Conservation (phyloP, 2,888 invertebrate species). For the Craniophora ligustri region DNA sequence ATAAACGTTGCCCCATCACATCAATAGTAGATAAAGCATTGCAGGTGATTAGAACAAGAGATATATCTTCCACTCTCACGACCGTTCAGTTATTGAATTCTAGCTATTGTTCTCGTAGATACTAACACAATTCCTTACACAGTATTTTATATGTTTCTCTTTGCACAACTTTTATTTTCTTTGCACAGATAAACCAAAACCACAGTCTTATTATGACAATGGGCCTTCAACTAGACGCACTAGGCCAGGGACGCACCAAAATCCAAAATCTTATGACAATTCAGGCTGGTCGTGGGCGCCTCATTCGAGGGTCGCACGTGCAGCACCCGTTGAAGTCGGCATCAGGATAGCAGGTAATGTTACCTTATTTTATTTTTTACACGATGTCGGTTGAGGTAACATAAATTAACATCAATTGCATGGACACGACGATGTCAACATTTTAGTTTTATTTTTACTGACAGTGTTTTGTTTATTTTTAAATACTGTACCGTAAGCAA, state of each 20-base stretch:
- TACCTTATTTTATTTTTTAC: too few species aligned
- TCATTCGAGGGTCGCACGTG: slow-evolving; percentile 23
- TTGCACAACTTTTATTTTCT: slow-evolving; percentile 18
- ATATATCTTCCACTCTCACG: not conserved
- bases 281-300: slow-evolving; percentile 26
- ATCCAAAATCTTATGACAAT: slow-evolving; percentile 10
- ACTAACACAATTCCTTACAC: not conserved
- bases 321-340: slow-evolving; percentile 22
- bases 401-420: too few species aligned
- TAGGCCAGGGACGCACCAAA: not conserved
- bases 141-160: not conserved
- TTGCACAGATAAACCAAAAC: slow-evolving; percentile 42
- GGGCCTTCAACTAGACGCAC: slow-evolving; percentile 1
- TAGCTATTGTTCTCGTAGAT: not conserved
- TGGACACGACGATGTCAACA: too few species aligned
- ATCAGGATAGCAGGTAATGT: slow-evolving; percentile 49
- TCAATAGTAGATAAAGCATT: too few species aligned
- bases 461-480: too few species aligned
- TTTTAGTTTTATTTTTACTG: too few species aligned
- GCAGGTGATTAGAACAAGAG: not conserved
- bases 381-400: too few species aligned
- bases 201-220: slow-evolving; percentile 23
- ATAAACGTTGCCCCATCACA: too few species aligned
- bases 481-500: too few species aligned
- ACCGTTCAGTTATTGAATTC: not conserved